phyloP scores from a whole-genome alignment of 2,797 vertebrate genomes.

The Vespertilio murinus region DNA sequence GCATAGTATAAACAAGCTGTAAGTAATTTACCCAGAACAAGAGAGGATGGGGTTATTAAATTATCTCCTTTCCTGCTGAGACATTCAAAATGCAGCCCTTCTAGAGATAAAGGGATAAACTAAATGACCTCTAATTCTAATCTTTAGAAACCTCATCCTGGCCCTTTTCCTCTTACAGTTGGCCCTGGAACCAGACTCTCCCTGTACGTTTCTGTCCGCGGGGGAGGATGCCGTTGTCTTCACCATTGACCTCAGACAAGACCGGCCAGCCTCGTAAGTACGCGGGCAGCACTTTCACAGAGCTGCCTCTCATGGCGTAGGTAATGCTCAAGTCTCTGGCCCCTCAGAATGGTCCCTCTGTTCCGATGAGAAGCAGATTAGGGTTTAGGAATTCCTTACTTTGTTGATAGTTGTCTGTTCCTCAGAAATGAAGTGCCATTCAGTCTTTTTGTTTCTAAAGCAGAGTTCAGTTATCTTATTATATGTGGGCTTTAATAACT shows the following conservation, averaged over 20 bases:
- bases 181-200: constrained; percentile 96
- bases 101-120: background rate
- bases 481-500: background rate
- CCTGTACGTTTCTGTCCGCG: constrained; percentile 96
- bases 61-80: background rate
- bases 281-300: background rate
- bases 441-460: constrained; percentile 8
- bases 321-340: background rate
- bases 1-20: background rate
- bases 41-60: constrained; percentile 18
- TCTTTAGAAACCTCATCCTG: background rate
- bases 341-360: background rate
- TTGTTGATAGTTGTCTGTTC: background rate
- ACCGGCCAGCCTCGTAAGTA: constrained; percentile 95
- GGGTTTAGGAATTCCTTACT: background rate
- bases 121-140: background rate
- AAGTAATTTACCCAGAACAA: background rate
- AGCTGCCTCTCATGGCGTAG: background rate
- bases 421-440: background rate
- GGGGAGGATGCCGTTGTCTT: constrained; percentile 97
- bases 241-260: constrained; percentile 94
- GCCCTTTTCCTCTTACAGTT: constrained; percentile 84
- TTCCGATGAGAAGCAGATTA: background rate
- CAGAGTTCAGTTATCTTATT: background rate
- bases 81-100: constrained; percentile 40